phyloP scores from a whole-genome alignment of 2,888 invertebrate genomes.

The Torymus aiolomorphi region DNA sequence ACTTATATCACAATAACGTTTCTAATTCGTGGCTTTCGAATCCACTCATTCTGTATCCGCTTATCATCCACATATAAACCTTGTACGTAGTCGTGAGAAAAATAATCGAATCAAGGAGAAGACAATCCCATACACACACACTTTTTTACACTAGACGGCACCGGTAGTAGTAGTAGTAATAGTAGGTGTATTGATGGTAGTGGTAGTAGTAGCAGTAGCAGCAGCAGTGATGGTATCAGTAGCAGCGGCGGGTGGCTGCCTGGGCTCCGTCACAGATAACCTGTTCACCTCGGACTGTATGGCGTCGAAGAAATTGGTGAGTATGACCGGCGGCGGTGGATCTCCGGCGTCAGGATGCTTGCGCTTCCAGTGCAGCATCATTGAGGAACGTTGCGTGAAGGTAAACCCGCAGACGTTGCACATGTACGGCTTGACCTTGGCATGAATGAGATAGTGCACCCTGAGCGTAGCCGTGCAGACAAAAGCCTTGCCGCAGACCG shows the following conservation, averaged over 20 bases:
- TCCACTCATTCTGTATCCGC: no score
- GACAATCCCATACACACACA: no score
- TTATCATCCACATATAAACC: no score
- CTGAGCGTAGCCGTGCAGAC: constrained; percentile 67
- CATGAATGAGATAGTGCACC: constrained; percentile 65
- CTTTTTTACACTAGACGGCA: no score
- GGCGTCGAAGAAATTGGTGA: constrained; percentile 55
- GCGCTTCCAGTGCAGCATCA: constrained; percentile 62
- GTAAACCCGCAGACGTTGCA: constrained; percentile 67
- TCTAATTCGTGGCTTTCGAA: no score
- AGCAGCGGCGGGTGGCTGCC: not conserved
- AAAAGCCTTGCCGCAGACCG: constrained; percentile 65
- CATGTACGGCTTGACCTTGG: constrained; percentile 64
- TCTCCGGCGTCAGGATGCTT: constrained; percentile 59
- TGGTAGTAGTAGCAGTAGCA: no score
- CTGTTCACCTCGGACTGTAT: constrained; percentile 34
- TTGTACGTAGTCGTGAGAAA: no score
- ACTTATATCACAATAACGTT: no score
- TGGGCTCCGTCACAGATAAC: not conserved
- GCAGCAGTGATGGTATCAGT: not conserved
- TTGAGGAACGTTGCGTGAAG: constrained; percentile 75
- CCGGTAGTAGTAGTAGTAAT: no score
- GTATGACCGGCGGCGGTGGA: constrained; percentile 61
- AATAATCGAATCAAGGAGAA: no score
- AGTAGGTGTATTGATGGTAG: no score